Percentiles rank a stretch among this genome's conserved stretches.
phyloP scores from a whole-genome alignment of 2,113 vertebrate species.

The Vimba vimba region DNA sequence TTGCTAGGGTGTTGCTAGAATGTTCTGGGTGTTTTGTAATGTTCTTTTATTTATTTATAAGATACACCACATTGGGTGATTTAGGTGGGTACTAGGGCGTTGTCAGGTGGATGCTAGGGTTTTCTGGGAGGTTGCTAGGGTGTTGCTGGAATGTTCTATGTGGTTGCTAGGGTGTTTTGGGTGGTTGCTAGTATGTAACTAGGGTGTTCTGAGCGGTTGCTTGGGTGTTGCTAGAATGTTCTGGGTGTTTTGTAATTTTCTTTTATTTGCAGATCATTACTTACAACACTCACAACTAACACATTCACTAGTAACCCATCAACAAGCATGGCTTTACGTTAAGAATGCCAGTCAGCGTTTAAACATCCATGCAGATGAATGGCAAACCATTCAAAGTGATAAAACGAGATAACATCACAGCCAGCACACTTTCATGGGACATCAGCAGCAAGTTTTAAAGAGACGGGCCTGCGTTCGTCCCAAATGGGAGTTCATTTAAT shows the following conservation, averaged over 20 bases:
- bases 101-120: not conserved
- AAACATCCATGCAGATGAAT: not conserved
- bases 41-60: too few relatives aligned
- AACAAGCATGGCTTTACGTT: not conserved
- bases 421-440: not conserved
- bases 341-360: not conserved
- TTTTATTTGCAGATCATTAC: too few relatives aligned
- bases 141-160: not conserved
- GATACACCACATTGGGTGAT: not conserved
- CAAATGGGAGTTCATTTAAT: slow-evolving; percentile 48
- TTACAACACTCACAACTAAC: too few relatives aligned
- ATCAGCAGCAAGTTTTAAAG: not conserved
- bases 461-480: not conserved
- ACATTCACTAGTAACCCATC: not conserved
- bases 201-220: too few relatives aligned
- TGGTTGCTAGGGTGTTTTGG: too few relatives aligned
- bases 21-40: too few relatives aligned
- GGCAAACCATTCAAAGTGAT: not conserved
- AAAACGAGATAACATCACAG: not conserved
- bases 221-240: too few relatives aligned
- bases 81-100: not conserved
- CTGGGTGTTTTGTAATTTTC: too few relatives aligned
- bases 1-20: not conserved
- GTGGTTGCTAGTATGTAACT: too few relatives aligned
- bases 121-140: not conserved